These are phyloP conservation scores for Doris montereyensis DNA, from an alignment of 2,888 invertebrate species.

Conservation along the genomic window DNA sequence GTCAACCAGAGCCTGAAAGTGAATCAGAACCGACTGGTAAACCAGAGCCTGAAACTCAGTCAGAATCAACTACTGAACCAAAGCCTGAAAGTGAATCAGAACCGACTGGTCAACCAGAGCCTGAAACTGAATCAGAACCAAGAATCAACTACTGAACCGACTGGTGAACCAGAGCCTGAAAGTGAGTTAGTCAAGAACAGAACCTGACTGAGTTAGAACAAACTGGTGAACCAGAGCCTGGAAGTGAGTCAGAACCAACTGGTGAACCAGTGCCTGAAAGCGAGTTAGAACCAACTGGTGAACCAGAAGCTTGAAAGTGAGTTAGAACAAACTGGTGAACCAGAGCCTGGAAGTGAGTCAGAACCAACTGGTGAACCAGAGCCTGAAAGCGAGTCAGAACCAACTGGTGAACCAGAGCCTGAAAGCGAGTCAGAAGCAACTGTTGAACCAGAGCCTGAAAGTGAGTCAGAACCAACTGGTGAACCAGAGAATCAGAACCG, in stretches of 20 bases:
- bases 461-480: not conserved
- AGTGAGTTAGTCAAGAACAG: too few species aligned
- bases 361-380: not conserved
- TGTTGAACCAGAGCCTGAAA: not conserved
- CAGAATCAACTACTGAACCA: not conserved
- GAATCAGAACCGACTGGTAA: too few species aligned
- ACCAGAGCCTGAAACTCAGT: constrained; percentile 31
- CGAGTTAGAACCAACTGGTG: too few species aligned
- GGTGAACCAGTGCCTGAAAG: not conserved
- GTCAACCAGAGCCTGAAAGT: too few species aligned
- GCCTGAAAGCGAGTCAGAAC: not conserved
- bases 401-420: too few species aligned
- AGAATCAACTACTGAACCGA: too few species aligned
- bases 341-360: not conserved
- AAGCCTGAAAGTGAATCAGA: constrained; percentile 21
- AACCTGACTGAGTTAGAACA: too few species aligned
- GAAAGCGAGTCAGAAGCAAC: too few species aligned
- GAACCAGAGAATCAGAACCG: not conserved
- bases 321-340: not conserved
- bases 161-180: not conserved
- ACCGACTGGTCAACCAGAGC: constrained; percentile 10
- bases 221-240: not conserved
- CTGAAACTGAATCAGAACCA: not conserved
- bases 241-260: not conserved
- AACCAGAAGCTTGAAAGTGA: too few species aligned